Conservation (phyloP, 2,113 vertebrate genomes). For the Plotosus lineatus region DNA sequence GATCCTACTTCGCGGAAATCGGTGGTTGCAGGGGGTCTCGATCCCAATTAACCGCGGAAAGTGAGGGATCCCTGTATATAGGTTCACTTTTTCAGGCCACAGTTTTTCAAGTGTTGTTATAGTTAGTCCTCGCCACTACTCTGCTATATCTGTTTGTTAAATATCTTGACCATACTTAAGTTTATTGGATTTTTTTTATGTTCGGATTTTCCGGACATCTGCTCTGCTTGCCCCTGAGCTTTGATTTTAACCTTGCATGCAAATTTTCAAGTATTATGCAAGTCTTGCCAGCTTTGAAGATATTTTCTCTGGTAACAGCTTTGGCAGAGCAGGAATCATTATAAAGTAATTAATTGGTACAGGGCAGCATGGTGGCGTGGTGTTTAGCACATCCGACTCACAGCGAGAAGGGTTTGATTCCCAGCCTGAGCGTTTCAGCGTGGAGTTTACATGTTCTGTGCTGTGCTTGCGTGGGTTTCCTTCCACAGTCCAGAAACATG, state of each 20-base stretch:
- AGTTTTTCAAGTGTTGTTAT: neutral
- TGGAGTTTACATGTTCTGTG: too few species aligned
- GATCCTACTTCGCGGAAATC: too few species aligned
- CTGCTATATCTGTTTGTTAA: neutral
- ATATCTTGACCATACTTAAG: neutral
- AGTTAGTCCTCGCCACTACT: neutral
- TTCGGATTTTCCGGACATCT: neutral
- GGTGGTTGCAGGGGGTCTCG: too few species aligned
- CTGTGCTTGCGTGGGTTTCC: too few species aligned
- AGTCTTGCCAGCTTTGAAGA: neutral
- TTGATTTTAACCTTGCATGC: neutral
- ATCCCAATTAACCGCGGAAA: too few species aligned
- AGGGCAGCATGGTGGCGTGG: too few species aligned
- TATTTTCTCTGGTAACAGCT: neutral
- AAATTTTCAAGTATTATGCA: neutral
- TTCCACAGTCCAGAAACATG: too few species aligned
- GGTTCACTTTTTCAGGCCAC: neutral
- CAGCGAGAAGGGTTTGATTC: too few species aligned
- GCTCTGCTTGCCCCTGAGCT: neutral
- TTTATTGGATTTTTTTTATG: neutral
- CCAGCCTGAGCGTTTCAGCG: too few species aligned
- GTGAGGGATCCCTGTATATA: too few species aligned
- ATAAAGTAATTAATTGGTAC: too few species aligned
- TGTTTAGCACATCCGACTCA: too few species aligned
- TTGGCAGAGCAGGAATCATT: neutral